Conservation (phyloP, 2,888 invertebrate genomes). For the Polydrusus cervinus region DNA sequence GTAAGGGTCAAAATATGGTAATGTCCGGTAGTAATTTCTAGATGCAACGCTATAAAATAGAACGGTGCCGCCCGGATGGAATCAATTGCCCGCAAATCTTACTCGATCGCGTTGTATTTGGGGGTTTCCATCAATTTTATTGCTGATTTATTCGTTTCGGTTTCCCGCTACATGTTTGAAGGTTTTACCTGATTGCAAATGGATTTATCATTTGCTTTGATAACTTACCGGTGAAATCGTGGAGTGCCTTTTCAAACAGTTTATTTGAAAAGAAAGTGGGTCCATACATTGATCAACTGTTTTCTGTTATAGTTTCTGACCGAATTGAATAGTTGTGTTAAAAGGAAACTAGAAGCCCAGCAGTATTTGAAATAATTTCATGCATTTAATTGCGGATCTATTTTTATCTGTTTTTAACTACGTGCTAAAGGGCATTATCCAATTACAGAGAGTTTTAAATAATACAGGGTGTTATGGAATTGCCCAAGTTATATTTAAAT, state of each 20-base stretch:
- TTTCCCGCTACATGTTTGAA: constrained; percentile 42
- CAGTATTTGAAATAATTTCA: too few species aligned
- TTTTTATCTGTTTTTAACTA: too few species aligned
- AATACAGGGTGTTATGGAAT: too few species aligned
- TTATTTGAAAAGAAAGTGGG: not conserved
- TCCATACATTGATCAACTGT: not conserved
- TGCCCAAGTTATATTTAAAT: too few species aligned
- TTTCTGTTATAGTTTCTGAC: not conserved
- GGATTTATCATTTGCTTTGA: constrained; percentile 30
- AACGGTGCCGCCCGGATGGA: constrained; percentile 58
- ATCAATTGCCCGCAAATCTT: constrained; percentile 66
- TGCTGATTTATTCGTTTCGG: constrained; percentile 49
- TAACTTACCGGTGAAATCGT: constrained; percentile 10
- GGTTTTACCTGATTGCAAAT: constrained; percentile 41
- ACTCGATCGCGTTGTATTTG: constrained; percentile 53
- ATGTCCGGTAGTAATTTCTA: constrained; percentile 50
- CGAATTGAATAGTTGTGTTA: too few species aligned
- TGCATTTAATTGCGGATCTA: too few species aligned
- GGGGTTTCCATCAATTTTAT: constrained; percentile 63
- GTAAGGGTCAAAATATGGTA: constrained; percentile 54
- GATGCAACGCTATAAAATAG: constrained; percentile 53
- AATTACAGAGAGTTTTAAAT: too few species aligned
- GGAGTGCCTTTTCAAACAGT: not conserved
- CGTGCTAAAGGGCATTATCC: too few species aligned
- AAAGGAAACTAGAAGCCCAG: too few species aligned